Evolutionary conservation across 2,888 invertebrate species (phyloP).

Genomic region (Drosophila koepferae): DNA sequence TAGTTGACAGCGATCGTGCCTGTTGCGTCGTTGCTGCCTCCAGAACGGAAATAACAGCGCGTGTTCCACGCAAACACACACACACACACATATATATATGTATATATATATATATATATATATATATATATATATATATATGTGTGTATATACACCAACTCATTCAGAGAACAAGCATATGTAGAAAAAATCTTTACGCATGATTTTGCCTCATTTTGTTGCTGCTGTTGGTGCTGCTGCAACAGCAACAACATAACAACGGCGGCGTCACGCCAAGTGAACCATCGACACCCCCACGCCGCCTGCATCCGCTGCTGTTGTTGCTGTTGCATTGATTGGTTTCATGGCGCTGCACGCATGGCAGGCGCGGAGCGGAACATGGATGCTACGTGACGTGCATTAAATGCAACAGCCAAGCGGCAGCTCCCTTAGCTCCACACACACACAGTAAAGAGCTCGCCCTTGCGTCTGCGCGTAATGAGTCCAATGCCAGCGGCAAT

Average conservation of each 20-base stretch:
- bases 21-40: slow-evolving; percentile 20
- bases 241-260: slow-evolving; percentile 13
- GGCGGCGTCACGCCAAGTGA: slow-evolving; percentile 55
- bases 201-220: slow-evolving; percentile 70
- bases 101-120: no score
- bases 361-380: slow-evolving; percentile 30
- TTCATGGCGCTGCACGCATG: slow-evolving; percentile 53
- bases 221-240: not conserved
- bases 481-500: slow-evolving; percentile 67
- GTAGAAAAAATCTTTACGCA: slow-evolving; percentile 68
- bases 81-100: slow-evolving; percentile 15
- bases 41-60: slow-evolving; percentile 72
- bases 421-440: slow-evolving; percentile 1
- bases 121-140: not conserved
- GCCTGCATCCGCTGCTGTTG: slow-evolving; percentile 18
- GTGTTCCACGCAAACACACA: slow-evolving; percentile 46
- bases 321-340: slow-evolving; percentile 57
- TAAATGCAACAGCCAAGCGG: slow-evolving; percentile 47
- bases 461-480: slow-evolving; percentile 53
- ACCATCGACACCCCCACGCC: slow-evolving; percentile 29
- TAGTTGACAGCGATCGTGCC: slow-evolving; percentile 29
- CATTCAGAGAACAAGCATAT: slow-evolving; percentile 42
- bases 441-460: slow-evolving; percentile 20
- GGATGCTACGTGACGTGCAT: slow-evolving; percentile 70
- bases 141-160: slow-evolving; percentile 16